Evolutionary conservation across 2,797 vertebrate species (phyloP), one percentile per base, ranked within the genome.

Genomic region (Enteromius radiatus): DNA sequence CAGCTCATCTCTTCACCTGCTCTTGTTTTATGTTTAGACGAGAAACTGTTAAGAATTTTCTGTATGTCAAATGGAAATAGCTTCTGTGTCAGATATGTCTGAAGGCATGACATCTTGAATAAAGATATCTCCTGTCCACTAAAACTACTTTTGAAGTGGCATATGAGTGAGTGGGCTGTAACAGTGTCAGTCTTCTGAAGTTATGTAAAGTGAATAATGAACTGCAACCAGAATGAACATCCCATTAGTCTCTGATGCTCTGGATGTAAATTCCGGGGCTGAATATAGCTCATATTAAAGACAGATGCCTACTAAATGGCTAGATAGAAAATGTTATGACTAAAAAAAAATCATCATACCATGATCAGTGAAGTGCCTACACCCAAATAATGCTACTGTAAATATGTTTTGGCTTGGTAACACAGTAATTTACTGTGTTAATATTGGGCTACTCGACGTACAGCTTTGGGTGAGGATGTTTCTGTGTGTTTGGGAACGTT

Each of bases 71-170:
- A 41, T 38, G 15, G 8, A 36, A 67, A 52, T 87, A 74, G 41
- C 79, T 77, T 71, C 9, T 17, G 52, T 81, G 84, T 89, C 33
- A 82, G 71, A 87, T 86, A 74, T 76, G 63, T 70, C 84, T 85
- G 77, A 81, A 84, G 88, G 61, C 67, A 84, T 87, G 79, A 78
- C 81, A 87, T 84, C 84, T 86, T 89, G 49, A 92, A 92, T 93
- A 91, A 93, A 92, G 78, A 84, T 49, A 78, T 52, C 4, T 69
- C 47, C 43, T 88, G 80, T 52, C 61, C 82, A 88, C 38, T 49
- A 38, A 76, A 5, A 54, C 52, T n/a, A 23, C 54, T 74, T 74
- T 31, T 14, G 56, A 59, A 26, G 38, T 63, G n/a, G 3, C 6
- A 3, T 47, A 41, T n/a, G 33, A 36, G 12, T 61, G 69, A 74